phyloP scores from a whole-genome alignment of 2,113 vertebrate genomes.

The Piaya cayana region DNA sequence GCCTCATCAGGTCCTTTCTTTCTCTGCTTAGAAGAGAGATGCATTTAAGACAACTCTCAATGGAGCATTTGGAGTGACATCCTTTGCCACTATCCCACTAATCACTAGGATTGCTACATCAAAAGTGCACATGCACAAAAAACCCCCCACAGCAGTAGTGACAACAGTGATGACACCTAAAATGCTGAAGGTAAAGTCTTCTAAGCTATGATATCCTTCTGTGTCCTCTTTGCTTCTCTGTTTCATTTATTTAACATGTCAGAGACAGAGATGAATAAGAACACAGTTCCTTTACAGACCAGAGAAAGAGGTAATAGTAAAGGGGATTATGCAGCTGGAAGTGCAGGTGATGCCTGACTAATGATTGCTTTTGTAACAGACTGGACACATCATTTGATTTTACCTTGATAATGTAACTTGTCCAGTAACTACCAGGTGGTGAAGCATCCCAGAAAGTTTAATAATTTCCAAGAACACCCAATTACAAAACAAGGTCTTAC shows the following conservation, averaged over 20 bases:
- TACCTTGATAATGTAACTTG: neutral
- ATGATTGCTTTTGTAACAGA: neutral
- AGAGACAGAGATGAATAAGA: neutral
- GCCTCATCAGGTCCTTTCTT: neutral
- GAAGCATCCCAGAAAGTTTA: neutral
- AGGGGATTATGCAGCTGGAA: neutral
- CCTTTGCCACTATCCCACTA: neutral
- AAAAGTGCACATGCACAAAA: neutral
- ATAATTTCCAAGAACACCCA: neutral
- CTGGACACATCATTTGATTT: neutral
- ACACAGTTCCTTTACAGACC: neutral
- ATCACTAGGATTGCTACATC: neutral
- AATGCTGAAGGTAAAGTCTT: neutral
- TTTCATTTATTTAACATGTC: neutral
- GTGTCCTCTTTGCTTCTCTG: neutral
- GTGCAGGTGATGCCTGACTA: neutral
- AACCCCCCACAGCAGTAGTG: neutral
- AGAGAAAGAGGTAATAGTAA: neutral
- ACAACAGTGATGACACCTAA: neutral
- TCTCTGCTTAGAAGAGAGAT: neutral
- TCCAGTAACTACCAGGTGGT: neutral
- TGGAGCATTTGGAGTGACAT: neutral
- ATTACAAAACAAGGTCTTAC: neutral
- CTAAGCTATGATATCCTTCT: neutral
- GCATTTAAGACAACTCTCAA: neutral